Percentiles rank a stretch among this genome's conserved stretches.
Conservation (phyloP, 2,113 vertebrate genomes). For the Nycticorax nycticorax region DNA sequence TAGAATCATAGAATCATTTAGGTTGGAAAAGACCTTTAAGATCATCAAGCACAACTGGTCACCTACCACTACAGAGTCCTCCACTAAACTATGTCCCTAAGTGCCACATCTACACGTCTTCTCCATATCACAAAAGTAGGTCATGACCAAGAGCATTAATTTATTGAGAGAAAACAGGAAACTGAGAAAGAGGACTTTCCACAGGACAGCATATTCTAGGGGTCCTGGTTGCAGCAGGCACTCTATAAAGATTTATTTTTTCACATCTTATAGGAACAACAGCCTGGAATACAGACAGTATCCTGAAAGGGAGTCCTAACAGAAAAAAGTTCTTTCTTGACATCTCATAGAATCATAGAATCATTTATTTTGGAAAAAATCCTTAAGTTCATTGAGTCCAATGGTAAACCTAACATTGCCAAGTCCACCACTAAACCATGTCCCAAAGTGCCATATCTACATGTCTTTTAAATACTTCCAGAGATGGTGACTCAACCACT, state of each 20-base stretch:
- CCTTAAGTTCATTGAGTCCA: background rate
- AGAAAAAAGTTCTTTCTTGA: too few relatives aligned
- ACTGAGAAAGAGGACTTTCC: too few relatives aligned
- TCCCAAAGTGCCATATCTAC: background rate
- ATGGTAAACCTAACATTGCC: rapidly evolving
- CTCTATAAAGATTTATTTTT: too few relatives aligned
- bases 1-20: background rate
- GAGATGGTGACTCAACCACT: background rate
- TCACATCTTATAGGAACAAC: too few relatives aligned
- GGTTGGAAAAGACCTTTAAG: background rate
- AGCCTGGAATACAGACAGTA: too few relatives aligned
- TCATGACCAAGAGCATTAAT: too few relatives aligned
- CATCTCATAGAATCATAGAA: background rate
- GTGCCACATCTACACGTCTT: background rate
- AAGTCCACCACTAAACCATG: background rate
- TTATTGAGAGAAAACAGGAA: too few relatives aligned
- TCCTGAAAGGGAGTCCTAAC: too few relatives aligned
- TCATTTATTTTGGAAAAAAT: background rate
- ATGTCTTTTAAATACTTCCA: background rate
- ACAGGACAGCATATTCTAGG: too few relatives aligned
- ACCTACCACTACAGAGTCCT: background rate
- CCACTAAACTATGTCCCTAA: background rate
- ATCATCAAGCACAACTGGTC: rapidly evolving
- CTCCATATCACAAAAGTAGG: too few relatives aligned
- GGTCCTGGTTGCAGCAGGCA: too few relatives aligned